Evolutionary conservation across 1,140 invertebrate species (phyloP).

Genomic region (Saccostrea cuccullata): DNA sequence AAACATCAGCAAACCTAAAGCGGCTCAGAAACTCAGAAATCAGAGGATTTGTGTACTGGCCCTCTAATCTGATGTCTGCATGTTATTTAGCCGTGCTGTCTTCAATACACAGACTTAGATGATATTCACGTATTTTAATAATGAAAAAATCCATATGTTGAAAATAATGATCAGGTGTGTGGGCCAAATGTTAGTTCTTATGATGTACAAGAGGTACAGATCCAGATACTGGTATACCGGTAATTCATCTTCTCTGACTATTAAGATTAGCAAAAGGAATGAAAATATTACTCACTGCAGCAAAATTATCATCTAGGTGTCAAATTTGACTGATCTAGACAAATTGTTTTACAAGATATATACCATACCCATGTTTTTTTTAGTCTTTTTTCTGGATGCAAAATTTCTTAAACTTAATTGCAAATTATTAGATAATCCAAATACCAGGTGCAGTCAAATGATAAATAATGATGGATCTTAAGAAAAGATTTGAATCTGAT

Average conservation of each 20-base stretch:
- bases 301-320: background rate
- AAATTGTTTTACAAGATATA: background rate
- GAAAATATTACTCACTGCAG: background rate
- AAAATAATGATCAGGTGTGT: background rate
- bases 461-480: background rate
- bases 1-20: background rate
- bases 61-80: background rate
- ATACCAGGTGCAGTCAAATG: conserved; percentile 10
- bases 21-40: background rate
- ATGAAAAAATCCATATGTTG: conserved; percentile 12
- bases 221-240: no score
- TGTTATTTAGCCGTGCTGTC: background rate
- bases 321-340: conserved; percentile 19
- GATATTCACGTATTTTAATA: background rate
- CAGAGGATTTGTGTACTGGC: background rate
- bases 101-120: background rate
- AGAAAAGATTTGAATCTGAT: background rate
- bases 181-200: background rate
- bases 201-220: background rate
- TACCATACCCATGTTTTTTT: background rate
- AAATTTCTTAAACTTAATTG: background rate
- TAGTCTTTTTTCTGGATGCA: background rate
- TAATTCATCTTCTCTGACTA: no score
- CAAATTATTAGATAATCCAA: background rate
- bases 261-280: background rate